Percentiles rank a stretch among this genome's conserved stretches.
phyloP scores from a whole-genome alignment of 2,888 invertebrate species.

The Spicauda simplicius region DNA sequence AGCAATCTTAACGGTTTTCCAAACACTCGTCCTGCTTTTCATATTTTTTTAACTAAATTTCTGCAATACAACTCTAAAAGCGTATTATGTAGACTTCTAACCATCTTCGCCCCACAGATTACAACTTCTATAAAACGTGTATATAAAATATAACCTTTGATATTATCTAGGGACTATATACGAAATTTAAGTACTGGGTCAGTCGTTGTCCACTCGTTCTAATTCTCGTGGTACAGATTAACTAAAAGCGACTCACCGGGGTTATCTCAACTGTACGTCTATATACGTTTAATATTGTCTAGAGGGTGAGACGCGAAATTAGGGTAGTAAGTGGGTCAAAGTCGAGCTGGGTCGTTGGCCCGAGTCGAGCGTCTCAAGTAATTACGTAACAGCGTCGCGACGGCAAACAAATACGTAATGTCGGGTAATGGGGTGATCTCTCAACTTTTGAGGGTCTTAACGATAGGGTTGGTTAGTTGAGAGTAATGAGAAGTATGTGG shows the following conservation, averaged over 20 bases:
- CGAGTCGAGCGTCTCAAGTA: conserved; percentile 67
- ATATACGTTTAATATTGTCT: conserved; percentile 56
- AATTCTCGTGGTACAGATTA: neutral
- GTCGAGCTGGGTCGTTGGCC: conserved; percentile 77
- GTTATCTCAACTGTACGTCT: neutral
- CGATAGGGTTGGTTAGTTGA: conserved; percentile 15
- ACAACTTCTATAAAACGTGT: too few relatives aligned
- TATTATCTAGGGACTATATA: too few relatives aligned
- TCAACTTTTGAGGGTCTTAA: conserved; percentile 21
- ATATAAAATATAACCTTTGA: too few relatives aligned
- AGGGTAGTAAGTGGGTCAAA: conserved; percentile 82
- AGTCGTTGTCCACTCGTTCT: too few relatives aligned
- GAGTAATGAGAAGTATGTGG: neutral
- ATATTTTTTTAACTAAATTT: too few relatives aligned
- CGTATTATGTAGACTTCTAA: too few relatives aligned
- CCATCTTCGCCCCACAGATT: too few relatives aligned
- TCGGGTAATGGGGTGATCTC: conserved; percentile 29
- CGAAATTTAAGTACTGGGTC: too few relatives aligned
- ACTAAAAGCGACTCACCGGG: neutral
- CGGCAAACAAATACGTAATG: conserved; percentile 38
- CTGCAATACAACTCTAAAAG: too few relatives aligned
- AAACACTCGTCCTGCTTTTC: too few relatives aligned
- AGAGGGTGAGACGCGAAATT: conserved; percentile 76
- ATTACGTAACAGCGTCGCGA: conserved; percentile 76
- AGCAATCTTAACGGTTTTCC: too few relatives aligned